Base-by-base conservation (phyloP, 2,113 vertebrate genomes). In the Sorex fumeus region DNA sequence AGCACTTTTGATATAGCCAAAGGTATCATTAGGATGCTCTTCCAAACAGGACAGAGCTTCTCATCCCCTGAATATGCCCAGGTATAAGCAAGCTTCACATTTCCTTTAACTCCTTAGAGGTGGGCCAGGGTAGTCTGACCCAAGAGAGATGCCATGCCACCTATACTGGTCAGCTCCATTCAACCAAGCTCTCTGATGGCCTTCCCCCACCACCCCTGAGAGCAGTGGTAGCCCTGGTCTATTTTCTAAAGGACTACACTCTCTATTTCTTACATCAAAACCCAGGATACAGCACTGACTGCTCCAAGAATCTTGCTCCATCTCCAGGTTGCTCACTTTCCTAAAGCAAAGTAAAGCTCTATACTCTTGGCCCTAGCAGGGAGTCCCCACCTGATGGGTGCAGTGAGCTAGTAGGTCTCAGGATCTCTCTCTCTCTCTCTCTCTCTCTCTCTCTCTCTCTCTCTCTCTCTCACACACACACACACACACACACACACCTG, bases 241-340 rank as follows among this genome's bases (percentile, higher is more conserved):
- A 16, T 43, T 34, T 66, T 32, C 64, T 64, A 84, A 72, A n/a
- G 16, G 1, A n/a, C 25, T 43, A 1, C 13, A 6, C 21, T 15
- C 21, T 15, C 71, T 23, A 13, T 13, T 66, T 74, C 60, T 36
- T 34, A 13, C 27, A 66, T 50, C 62, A 15, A 2, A 0, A 15
- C 36, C n/a, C 12, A 83, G 87, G 28, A 62, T 45, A 15, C 28
- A 8, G 30, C 47, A 40, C 1, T 50, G 62, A 32, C 40, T 27
- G 30, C 53, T 25, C 16, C 0, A 8, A 6, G 9, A 45, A 27
- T 32, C 12, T 71, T 2, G 2, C 30, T 72, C 47, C 15, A 0
- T n/a, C 18, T 57, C 69, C 28, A 27, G 86, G 62, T 19, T 28
- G 70, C 47, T 82, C 50, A 16, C 40, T 57, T 34, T 21, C 57